Conservation (phyloP, 2,113 vertebrate species). For the Myrmecobius fasciatus region DNA sequence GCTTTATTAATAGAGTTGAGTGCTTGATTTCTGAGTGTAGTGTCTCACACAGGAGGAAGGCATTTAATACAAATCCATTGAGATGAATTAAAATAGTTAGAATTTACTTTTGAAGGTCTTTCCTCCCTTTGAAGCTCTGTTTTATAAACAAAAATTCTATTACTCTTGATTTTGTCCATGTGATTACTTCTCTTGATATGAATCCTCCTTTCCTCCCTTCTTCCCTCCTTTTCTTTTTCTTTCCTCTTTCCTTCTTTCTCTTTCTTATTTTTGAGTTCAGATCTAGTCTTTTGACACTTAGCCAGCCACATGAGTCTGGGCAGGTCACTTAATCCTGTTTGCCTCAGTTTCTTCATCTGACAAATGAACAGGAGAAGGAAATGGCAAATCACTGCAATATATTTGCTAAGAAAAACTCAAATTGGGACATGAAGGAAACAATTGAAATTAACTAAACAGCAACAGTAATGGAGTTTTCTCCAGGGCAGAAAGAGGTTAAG, state of each 20-base stretch:
- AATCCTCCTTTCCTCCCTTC: neutral
- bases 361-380: too few relatives aligned
- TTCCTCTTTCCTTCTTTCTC: too few relatives aligned
- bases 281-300: too few relatives aligned
- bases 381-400: too few relatives aligned
- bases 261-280: too few relatives aligned
- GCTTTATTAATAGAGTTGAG: neutral
- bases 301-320: too few relatives aligned
- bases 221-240: too few relatives aligned
- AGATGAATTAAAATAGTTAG: neutral
- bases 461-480: neutral
- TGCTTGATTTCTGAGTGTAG: neutral
- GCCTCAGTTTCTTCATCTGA: too few relatives aligned
- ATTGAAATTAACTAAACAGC: neutral
- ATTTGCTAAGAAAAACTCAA: too few relatives aligned
- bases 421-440: too few relatives aligned
- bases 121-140: neutral
- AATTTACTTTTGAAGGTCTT: neutral
- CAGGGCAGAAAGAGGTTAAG: neutral
- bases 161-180: neutral
- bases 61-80: neutral
- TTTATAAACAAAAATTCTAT: neutral
- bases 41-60: neutral
- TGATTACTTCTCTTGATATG: neutral
- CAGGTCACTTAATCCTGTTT: too few relatives aligned